Conservation (phyloP, 2,113 vertebrate species). For the Fulmarus glacialis region DNA sequence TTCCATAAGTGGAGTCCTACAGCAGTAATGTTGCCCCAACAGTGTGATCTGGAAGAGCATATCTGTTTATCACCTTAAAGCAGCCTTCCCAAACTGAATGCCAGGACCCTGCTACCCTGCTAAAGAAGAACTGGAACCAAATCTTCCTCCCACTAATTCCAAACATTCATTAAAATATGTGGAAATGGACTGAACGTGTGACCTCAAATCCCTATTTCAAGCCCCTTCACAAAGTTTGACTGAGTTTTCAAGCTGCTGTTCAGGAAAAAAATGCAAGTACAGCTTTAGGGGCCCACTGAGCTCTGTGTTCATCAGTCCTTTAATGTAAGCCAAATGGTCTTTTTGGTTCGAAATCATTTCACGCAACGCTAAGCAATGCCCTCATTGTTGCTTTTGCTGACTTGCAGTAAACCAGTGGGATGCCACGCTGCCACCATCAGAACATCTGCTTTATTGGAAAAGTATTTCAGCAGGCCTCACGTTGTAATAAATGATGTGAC, state of each 20-base stretch:
- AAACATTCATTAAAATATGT: neutral
- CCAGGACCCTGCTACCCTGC: neutral
- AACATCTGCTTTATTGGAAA: constrained; percentile 19
- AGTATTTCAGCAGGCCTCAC: neutral
- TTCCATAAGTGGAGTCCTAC: neutral
- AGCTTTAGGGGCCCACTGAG: neutral
- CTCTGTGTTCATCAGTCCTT: neutral
- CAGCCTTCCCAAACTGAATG: neutral
- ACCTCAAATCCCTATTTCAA: neutral
- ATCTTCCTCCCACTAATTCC: neutral
- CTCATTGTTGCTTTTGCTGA: neutral
- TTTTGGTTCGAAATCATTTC: neutral
- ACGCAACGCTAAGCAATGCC: neutral
- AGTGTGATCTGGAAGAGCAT: neutral
- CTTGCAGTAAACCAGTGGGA: constrained; percentile 7
- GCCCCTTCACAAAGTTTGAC: neutral
- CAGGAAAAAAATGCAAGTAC: neutral
- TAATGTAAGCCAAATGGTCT: neutral
- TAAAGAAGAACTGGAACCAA: neutral
- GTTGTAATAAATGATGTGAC: neutral
- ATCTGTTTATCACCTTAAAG: neutral
- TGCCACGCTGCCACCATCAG: neutral
- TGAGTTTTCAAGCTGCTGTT: neutral
- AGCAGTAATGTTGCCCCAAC: neutral
- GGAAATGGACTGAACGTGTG: neutral